Conservation (phyloP, 2,113 vertebrate genomes). For the Cettia cetti region DNA sequence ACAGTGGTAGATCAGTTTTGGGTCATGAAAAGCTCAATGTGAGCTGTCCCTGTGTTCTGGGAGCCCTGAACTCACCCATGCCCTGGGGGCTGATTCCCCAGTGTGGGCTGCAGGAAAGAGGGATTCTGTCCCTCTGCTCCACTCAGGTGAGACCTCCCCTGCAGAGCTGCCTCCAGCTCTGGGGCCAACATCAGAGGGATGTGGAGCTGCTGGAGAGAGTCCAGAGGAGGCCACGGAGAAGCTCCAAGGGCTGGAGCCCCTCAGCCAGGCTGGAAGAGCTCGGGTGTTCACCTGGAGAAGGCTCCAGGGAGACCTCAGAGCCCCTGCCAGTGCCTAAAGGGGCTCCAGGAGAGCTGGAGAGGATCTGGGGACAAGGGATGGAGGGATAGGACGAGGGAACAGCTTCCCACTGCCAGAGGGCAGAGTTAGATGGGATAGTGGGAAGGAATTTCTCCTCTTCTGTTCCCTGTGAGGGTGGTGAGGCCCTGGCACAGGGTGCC, state of each 20-base stretch:
- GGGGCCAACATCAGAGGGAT: fast-evolving
- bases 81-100: neutral
- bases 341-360: neutral
- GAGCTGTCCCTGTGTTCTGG: fast-evolving
- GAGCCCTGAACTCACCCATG: fast-evolving
- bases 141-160: fast-evolving
- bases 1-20: neutral
- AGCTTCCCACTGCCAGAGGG: neutral
- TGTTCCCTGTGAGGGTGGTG: fast-evolving
- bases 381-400: neutral
- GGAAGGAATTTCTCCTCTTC: too few species aligned
- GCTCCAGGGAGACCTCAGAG: fast-evolving
- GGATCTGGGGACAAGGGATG: neutral
- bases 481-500: neutral
- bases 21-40: neutral
- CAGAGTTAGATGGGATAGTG: fast-evolving
- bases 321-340: fast-evolving
- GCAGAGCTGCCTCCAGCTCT: neutral
- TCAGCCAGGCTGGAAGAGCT: neutral
- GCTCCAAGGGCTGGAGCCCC: fast-evolving
- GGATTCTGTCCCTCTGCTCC: neutral
- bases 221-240: fast-evolving
- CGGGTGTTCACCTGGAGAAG: neutral
- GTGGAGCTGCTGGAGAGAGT: fast-evolving
- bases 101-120: neutral